These are phyloP conservation scores for Drosophila nebulosa DNA, from an alignment of 1,140 invertebrate genomes.

Conservation along the genomic window DNA sequence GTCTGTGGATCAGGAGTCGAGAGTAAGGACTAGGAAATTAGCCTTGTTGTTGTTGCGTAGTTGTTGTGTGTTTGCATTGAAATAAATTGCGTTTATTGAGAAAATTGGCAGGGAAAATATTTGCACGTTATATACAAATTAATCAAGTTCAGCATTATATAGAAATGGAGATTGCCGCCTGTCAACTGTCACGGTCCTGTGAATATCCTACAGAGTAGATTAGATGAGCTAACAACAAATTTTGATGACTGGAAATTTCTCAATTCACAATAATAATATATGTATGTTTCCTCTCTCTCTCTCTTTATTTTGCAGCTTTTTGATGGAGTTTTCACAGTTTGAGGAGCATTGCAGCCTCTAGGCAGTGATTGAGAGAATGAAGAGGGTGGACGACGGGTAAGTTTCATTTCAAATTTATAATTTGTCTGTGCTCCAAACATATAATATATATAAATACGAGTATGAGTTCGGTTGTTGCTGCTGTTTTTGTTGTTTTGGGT, in stretches of 20 bases:
- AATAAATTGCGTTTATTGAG: conserved; percentile 64
- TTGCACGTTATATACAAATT: conserved; percentile 71
- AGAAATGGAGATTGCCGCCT: background rate
- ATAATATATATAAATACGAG: background rate
- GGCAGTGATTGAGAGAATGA: background rate
- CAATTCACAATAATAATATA: background rate
- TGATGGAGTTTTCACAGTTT: conserved; percentile 33
- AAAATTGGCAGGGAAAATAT: conserved; percentile 68
- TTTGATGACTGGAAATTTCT: background rate
- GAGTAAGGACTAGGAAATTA: conserved; percentile 59
- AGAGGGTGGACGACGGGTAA: conserved; percentile 25
- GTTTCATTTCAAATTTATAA: conserved; percentile 33
- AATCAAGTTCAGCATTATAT: conserved; percentile 23
- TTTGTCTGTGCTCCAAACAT: conserved; percentile 1
- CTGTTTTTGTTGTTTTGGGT: conserved; percentile 35
- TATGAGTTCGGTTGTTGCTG: conserved; percentile 21
- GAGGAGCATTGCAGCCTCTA: conserved; percentile 22
- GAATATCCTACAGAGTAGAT: background rate
- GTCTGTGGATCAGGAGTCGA: background rate
- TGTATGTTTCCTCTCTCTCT: background rate
- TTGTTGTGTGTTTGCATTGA: background rate
- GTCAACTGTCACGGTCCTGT: background rate
- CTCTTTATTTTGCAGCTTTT: conserved; percentile 13
- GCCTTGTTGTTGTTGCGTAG: conserved; percentile 14
- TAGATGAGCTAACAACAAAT: background rate